Evolutionary conservation across 2,797 vertebrate genomes (phyloP).

Genomic region (Gadopsis marmoratus): DNA sequence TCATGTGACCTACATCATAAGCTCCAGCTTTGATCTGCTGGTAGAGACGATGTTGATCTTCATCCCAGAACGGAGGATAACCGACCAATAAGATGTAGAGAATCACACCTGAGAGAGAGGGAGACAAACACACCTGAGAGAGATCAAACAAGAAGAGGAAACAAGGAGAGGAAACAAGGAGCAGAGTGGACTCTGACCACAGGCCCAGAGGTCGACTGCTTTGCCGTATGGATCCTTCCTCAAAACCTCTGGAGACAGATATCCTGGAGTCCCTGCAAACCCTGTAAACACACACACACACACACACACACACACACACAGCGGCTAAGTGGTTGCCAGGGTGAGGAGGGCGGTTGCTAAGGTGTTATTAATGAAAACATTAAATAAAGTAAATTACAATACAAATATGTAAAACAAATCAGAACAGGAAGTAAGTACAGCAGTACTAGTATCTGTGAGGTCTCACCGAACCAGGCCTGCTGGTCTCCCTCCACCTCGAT

Average conservation of each 20-base stretch:
- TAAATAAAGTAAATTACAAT: background rate
- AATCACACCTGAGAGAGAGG: constrained; percentile 89
- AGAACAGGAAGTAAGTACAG: background rate
- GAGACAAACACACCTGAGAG: background rate
- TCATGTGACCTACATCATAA: constrained; percentile 90
- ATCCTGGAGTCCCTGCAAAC: constrained; percentile 96
- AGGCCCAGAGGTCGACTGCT: constrained; percentile 97
- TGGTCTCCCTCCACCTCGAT: constrained; percentile 98
- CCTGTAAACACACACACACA: constrained; percentile 78
- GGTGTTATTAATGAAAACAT: too few species aligned
- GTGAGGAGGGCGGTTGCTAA: too few species aligned
- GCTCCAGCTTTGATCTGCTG: constrained; percentile 99
- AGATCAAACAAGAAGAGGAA: background rate
- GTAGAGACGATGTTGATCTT: constrained; percentile 97
- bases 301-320: background rate
- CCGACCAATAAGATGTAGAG: constrained; percentile 96
- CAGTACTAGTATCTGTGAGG: background rate
- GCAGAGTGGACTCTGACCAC: constrained; percentile 82
- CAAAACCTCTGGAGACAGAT: constrained; percentile 96
- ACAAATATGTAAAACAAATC: background rate
- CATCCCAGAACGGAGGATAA: constrained; percentile 98
- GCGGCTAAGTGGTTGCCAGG: too few species aligned
- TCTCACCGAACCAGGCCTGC: constrained; percentile 96
- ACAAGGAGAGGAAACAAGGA: background rate
- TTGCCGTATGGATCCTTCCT: constrained; percentile 97